Conservation (phyloP, 2,797 vertebrate species). For the Champsocephalus esox region DNA sequence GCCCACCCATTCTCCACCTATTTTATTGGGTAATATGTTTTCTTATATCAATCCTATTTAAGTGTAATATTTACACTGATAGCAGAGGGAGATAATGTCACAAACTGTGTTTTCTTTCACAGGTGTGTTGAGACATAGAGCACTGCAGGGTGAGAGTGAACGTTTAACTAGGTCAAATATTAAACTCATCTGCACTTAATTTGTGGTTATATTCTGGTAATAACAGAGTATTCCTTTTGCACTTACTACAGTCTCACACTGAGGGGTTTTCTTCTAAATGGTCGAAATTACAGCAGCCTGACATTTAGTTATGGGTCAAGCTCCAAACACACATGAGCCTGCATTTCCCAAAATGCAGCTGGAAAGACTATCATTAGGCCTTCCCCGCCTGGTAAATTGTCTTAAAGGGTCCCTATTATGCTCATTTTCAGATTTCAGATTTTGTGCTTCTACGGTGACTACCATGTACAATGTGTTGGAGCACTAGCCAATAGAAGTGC, state of each 20-base stretch:
- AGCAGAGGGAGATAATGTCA: not conserved
- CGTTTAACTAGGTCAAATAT: not conserved
- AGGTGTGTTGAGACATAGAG: not conserved
- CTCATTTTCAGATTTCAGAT: no score
- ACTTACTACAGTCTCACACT: no score
- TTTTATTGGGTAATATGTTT: conserved; percentile 14
- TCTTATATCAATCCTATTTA: conserved; percentile 12
- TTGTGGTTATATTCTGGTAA: not conserved
- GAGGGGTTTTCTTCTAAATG: not conserved
- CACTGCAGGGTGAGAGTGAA: not conserved
- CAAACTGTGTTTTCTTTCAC: not conserved
- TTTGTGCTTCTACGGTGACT: no score
- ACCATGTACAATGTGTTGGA: no score
- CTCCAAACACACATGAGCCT: not conserved
- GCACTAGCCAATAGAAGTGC: no score
- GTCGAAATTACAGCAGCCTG: not conserved
- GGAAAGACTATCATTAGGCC: not conserved
- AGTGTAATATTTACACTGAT: conserved; percentile 7
- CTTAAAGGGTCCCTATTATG: not conserved
- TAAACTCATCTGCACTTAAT: not conserved
- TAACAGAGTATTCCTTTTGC: not conserved
- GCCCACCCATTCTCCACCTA: conserved; percentile 30
- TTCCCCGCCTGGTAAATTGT: not conserved
- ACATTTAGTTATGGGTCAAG: not conserved
- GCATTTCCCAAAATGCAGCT: not conserved